Evolutionary conservation across 2,797 vertebrate genomes (phyloP), one percentile per base, ranked within the genome.

Genomic region (Ptychadena robeensis): DNA sequence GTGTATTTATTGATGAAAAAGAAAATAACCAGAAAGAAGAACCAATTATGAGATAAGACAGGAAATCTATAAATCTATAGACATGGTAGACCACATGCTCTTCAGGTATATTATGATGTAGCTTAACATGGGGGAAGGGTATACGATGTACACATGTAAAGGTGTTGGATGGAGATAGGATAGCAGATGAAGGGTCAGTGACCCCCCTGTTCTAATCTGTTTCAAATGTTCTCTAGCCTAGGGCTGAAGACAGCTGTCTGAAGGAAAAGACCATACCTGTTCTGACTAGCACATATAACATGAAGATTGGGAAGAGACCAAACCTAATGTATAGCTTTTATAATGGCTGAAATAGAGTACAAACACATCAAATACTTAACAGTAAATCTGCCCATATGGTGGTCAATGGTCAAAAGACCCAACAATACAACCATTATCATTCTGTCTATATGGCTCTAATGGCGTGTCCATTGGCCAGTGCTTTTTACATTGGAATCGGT

Each of bases 201-300:
- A 78, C 81, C 68, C 69, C 53, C 27, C 40, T 78, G 63, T 82
- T 71, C 38, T 83, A 72, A 78, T 77, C 25, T 40, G 73, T 72
- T 78, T 79, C 61, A 77, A 78, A 65, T 78, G 59, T 73, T 72
- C 67, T 37, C n/a, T 61, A 37, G 67, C 81, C 67, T 66, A n/a
- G 53, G 74, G 81, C 73, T 27, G 79, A 83, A 78, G 59, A 72
- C 59, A 66, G 28, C 53, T 48, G 81, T 83, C 57, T 78, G 30
- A 25, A 9, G 10, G 25, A 78, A 22, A 65, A 77, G 35, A 34
- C 28, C n/a, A 37, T 78, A 37, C 74, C 40, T 83, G 38, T 59
- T 15, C 30, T 37, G 59, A 72, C 74, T 66, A 25, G 74, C 35
- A 44, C 57, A 28, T 61, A 40, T 10, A 34, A 14, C 28, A 9